These are phyloP conservation scores for Salarias fasciatus DNA, from an alignment of 2,797 vertebrate species.

Conservation along the genomic window DNA sequence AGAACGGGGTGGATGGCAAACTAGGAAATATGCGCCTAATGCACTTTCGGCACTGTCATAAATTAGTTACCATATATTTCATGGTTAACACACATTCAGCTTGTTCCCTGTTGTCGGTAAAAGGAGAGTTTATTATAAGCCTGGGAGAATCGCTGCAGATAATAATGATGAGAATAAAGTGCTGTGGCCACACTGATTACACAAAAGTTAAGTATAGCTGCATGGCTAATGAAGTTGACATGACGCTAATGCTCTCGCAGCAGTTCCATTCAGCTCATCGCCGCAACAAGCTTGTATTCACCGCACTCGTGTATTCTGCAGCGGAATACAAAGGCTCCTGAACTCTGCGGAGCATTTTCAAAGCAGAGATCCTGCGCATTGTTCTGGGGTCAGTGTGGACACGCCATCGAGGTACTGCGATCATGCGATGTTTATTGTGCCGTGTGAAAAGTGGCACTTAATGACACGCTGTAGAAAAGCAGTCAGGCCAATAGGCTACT, in stretches of 20 bases:
- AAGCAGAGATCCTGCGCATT: background rate
- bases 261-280: constrained; percentile 40
- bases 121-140: constrained; percentile 45
- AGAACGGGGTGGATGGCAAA: constrained; percentile 21
- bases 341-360: constrained; percentile 1
- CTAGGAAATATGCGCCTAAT: constrained; percentile 50
- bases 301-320: constrained; percentile 30
- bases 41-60: constrained; percentile 52
- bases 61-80: constrained; percentile 67
- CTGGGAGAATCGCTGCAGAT: constrained; percentile 38
- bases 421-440: background rate
- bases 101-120: constrained; percentile 11
- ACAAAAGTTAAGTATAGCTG: constrained; percentile 57
- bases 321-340: constrained; percentile 13
- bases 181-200: constrained; percentile 51
- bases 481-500: too few relatives aligned
- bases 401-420: background rate
- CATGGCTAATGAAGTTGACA: constrained; percentile 69
- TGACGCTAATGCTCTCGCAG: constrained; percentile 51
- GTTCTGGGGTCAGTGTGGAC: too few relatives aligned
- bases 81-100: constrained; percentile 33
- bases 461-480: too few relatives aligned
- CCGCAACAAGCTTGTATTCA: constrained; percentile 55
- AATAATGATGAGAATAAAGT: constrained; percentile 48
- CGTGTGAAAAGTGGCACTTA: background rate